phyloP scores from a whole-genome alignment of 2,888 invertebrate genomes.

The Eupsilia transversa region DNA sequence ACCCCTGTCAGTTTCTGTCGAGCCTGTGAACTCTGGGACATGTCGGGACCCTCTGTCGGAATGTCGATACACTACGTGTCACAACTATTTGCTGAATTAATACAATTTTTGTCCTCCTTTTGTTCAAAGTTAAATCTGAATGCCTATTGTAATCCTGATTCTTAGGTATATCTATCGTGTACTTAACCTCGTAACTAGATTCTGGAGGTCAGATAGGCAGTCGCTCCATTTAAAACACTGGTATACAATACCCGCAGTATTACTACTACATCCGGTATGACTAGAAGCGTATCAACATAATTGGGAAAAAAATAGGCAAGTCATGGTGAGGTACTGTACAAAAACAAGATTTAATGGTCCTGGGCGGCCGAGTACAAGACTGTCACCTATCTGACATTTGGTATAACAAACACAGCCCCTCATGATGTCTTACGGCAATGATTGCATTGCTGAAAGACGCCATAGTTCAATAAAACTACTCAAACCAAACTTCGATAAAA shows the following conservation, averaged over 20 bases:
- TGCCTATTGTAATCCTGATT: neutral
- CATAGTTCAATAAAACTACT: neutral
- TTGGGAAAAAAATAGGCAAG: neutral
- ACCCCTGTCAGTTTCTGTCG: conserved; percentile 86
- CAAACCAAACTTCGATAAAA: neutral
- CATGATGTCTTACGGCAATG: too few species aligned
- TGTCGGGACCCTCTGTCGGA: conserved; percentile 76
- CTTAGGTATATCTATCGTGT: neutral
- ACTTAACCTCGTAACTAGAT: neutral
- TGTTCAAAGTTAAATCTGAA: neutral
- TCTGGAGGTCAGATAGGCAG: neutral
- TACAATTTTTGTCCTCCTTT: conserved; percentile 20
- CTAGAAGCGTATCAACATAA: neutral
- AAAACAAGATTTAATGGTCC: neutral
- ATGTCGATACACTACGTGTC: conserved; percentile 86
- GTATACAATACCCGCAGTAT: too few species aligned
- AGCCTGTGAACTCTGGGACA: conserved; percentile 73
- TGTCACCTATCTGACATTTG: neutral
- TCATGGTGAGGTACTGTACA: too few species aligned
- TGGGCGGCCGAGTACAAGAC: too few species aligned
- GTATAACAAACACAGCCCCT: too few species aligned
- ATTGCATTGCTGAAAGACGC: neutral
- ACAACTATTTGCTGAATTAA: conserved; percentile 64
- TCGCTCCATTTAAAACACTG: neutral
- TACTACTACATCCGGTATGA: neutral